A percentile compares a stretch with the other conserved stretches of the same genome.
Evolutionary conservation across 2,888 invertebrate species (phyloP).

Genomic region (Nomada flava): DNA sequence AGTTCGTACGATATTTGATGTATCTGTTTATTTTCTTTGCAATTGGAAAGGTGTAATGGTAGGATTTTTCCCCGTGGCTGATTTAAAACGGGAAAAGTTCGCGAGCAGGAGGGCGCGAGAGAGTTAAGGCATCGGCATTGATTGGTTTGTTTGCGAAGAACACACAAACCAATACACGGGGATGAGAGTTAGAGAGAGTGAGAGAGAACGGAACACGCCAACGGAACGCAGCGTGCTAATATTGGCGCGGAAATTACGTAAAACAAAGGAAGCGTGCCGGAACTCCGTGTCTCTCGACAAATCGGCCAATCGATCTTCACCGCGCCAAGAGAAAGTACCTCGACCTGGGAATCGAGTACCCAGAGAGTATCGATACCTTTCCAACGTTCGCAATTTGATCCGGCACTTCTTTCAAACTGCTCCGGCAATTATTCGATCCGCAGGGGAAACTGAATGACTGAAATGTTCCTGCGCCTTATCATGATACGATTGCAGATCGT

Average conservation of each 20-base stretch:
- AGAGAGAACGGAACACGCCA: constrained; percentile 70
- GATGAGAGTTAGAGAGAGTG: constrained; percentile 36
- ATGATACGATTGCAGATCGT: too few relatives aligned
- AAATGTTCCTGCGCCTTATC: too few relatives aligned
- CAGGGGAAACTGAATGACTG: too few relatives aligned
- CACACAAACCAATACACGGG: constrained; percentile 80
- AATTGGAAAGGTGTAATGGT: too few relatives aligned
- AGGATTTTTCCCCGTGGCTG: not conserved
- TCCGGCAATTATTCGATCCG: too few relatives aligned
- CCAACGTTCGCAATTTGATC: not conserved
- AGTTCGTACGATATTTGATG: too few relatives aligned
- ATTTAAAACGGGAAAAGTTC: constrained; percentile 34
- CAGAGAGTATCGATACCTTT: constrained; percentile 1
- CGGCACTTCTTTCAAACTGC: not conserved
- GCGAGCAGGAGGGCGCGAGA: constrained; percentile 36
- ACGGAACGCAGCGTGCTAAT: constrained; percentile 81
- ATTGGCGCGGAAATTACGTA: constrained; percentile 83
- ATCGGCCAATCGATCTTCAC: constrained; percentile 72
- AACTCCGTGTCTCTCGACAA: constrained; percentile 74
- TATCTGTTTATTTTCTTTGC: too few relatives aligned
- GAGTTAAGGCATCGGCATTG: constrained; percentile 83
- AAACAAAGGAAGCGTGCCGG: constrained; percentile 81
- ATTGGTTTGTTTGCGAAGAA: constrained; percentile 83
- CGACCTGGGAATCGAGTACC: constrained; percentile 23
- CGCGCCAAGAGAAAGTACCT: constrained; percentile 27